phyloP scores from a whole-genome alignment of 1,140 invertebrate species.

The Philotrypesis tridentata region DNA sequence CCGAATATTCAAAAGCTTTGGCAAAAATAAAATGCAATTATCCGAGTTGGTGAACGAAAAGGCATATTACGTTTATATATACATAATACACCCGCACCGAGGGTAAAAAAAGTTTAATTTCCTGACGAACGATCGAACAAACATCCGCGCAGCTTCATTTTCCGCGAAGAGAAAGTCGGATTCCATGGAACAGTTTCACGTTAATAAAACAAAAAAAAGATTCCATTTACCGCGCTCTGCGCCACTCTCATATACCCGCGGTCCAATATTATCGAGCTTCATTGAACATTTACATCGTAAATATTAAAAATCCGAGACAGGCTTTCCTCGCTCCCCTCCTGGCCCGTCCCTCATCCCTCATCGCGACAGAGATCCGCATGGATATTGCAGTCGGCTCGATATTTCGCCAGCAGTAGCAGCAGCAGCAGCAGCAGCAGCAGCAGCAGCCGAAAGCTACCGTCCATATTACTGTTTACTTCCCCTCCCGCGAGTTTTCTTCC shows the following conservation, averaged over 20 bases:
- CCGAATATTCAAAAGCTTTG: too few relatives aligned
- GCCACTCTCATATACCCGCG: too few relatives aligned
- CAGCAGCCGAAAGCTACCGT: too few relatives aligned
- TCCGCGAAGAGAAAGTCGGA: not conserved
- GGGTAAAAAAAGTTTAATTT: not conserved
- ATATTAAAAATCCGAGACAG: slow-evolving; percentile 4
- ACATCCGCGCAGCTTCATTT: not conserved
- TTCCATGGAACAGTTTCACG: not conserved
- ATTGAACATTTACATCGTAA: slow-evolving; percentile 12
- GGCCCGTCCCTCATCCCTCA: too few relatives aligned
- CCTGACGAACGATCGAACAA: not conserved
- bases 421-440: slow-evolving; percentile 12
- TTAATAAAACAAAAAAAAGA: slow-evolving; percentile 1
- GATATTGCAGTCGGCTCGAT: slow-evolving; percentile 5
- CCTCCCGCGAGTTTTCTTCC: slow-evolving; percentile 46
- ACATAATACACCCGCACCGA: too few relatives aligned
- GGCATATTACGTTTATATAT: too few relatives aligned
- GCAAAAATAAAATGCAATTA: not conserved
- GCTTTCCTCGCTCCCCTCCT: not conserved
- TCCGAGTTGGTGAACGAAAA: not conserved
- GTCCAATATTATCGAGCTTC: slow-evolving; percentile 7
- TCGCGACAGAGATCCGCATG: too few relatives aligned
- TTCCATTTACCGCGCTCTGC: slow-evolving; percentile 1
- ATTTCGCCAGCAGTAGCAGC: not conserved
- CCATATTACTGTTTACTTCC: slow-evolving; percentile 59